A percentile compares a stretch with the other conserved stretches of the same genome.
phyloP scores from a whole-genome alignment of 2,113 vertebrate species.

The Percopsis transmontana region DNA sequence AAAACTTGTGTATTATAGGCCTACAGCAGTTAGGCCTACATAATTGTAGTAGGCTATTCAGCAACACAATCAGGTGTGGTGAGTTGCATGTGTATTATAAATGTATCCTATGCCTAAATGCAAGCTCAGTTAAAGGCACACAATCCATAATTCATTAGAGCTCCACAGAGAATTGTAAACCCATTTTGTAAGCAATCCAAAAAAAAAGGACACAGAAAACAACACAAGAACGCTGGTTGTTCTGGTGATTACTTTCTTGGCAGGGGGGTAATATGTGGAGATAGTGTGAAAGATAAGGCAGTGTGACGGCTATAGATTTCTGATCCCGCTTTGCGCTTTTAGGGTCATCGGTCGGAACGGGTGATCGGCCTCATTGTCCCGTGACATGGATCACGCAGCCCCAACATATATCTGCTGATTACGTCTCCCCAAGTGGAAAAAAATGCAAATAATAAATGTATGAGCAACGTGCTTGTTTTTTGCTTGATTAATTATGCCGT shows the following conservation, averaged over 20 bases:
- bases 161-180: slow-evolving; percentile 65
- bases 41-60: no score
- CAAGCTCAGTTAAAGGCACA: slow-evolving; percentile 19
- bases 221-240: slow-evolving; percentile 43
- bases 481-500: slow-evolving; percentile 84
- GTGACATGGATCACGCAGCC: slow-evolving; percentile 56
- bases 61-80: not conserved
- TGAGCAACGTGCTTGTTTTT: slow-evolving; percentile 79
- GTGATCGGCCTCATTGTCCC: slow-evolving; percentile 47
- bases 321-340: slow-evolving; percentile 43
- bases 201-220: slow-evolving; percentile 55
- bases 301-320: slow-evolving; percentile 9
- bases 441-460: slow-evolving; percentile 82
- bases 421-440: slow-evolving; percentile 77
- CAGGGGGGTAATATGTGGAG: slow-evolving; percentile 51
- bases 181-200: slow-evolving; percentile 65
- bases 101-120: not conserved
- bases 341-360: slow-evolving; percentile 65
- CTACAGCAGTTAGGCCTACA: no score
- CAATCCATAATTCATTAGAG: slow-evolving; percentile 60
- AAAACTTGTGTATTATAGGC: slow-evolving; percentile 45
- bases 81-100: not conserved
- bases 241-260: slow-evolving; percentile 61
- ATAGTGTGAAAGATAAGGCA: slow-evolving; percentile 30
- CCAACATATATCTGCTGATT: slow-evolving; percentile 72